These are phyloP conservation scores for Ligdia adustata DNA, from an alignment of 2,888 invertebrate species.

Conservation along the genomic window DNA sequence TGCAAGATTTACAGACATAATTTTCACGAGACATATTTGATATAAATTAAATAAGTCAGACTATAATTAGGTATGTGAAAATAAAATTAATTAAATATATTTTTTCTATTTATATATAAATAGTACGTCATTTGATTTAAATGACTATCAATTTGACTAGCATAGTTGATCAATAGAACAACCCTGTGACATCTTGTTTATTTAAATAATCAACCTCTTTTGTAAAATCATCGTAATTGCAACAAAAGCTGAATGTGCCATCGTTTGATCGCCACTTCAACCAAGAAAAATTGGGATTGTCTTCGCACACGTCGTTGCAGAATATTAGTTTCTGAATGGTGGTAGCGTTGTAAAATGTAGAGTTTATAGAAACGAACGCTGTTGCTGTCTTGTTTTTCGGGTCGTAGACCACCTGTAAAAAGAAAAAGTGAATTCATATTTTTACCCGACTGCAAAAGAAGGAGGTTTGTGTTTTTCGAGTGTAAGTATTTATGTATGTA, in stretches of 20 bases:
- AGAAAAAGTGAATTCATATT: too few species aligned
- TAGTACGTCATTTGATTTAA: too few species aligned
- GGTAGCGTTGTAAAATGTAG: constrained; percentile 57
- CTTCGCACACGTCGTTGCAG: constrained; percentile 61
- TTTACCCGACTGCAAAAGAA: too few species aligned
- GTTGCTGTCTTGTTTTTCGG: constrained; percentile 48
- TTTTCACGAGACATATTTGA: too few species aligned
- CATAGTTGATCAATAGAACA: constrained; percentile 26
- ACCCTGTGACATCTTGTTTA: constrained; percentile 13
- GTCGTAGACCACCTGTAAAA: constrained; percentile 66
- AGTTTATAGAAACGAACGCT: constrained; percentile 67
- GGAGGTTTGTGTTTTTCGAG: too few species aligned
- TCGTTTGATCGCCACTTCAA: constrained; percentile 66
- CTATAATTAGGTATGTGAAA: too few species aligned
- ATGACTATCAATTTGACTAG: neutral
- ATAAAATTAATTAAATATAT: too few species aligned
- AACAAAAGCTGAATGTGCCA: constrained; percentile 70
- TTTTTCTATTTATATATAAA: too few species aligned
- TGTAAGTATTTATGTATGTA: too few species aligned
- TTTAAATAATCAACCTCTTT: constrained; percentile 46
- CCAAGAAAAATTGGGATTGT: constrained; percentile 55
- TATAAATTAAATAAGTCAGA: too few species aligned
- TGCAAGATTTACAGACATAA: too few species aligned
- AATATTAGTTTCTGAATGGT: constrained; percentile 48
- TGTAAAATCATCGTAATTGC: constrained; percentile 58